These are phyloP conservation scores for Semaprochilodus insignis DNA, from an alignment of 2,797 vertebrate genomes.

Conservation along the genomic window DNA sequence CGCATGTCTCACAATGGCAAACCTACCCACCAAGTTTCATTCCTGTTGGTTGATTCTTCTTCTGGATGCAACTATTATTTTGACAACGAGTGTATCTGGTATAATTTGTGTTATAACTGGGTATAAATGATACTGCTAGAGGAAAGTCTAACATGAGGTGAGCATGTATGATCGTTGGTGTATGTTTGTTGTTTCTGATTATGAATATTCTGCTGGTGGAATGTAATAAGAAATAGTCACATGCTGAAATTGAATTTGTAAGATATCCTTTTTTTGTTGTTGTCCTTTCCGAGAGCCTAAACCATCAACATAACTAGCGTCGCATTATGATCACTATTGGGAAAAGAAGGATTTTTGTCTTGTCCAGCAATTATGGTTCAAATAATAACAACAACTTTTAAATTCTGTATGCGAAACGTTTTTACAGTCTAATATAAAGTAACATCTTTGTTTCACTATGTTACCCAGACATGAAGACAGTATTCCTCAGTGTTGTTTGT, in stretches of 20 bases:
- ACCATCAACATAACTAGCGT: background rate
- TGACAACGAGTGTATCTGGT: too few species aligned
- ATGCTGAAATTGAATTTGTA: background rate
- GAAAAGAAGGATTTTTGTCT: background rate
- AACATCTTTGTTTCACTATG: background rate
- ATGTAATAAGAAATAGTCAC: background rate
- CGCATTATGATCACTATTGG: background rate
- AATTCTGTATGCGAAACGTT: background rate
- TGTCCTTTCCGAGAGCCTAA: background rate
- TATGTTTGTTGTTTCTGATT: background rate
- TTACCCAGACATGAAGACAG: background rate
- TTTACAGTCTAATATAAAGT: background rate
- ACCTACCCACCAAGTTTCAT: too few species aligned
- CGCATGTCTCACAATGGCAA: too few species aligned
- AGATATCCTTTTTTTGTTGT: background rate
- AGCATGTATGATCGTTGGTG: background rate
- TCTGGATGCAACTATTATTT: too few species aligned
- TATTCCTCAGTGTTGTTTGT: background rate
- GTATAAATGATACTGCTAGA: background rate
- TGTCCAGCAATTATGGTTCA: background rate
- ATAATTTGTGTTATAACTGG: background rate
- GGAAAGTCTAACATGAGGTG: background rate
- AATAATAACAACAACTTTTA: background rate
- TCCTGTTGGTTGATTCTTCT: too few species aligned
- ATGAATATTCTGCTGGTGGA: conserved; percentile 1